Conservation (phyloP, 2,113 vertebrate genomes). For the Vidua macroura region DNA sequence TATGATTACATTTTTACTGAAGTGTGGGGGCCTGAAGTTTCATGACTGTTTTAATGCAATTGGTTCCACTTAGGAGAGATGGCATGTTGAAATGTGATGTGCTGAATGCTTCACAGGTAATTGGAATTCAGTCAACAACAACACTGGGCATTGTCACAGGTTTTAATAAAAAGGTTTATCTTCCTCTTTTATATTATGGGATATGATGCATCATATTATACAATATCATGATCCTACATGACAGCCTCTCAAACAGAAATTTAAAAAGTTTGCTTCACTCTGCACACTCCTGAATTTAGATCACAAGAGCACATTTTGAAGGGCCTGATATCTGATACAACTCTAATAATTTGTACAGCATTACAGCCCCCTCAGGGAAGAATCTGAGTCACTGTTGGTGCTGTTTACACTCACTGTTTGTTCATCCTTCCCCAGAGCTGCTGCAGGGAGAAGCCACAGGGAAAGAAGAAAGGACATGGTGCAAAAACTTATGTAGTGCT, state of each 20-base stretch:
- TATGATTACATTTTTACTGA: slow-evolving; percentile 66
- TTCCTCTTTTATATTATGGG: neutral
- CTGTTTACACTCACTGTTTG: neutral
- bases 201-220: slow-evolving; percentile 14
- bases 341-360: neutral
- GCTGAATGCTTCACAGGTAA: slow-evolving; percentile 59
- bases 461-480: neutral
- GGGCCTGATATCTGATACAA: neutral
- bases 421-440: neutral
- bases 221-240: slow-evolving; percentile 6
- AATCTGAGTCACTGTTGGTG: neutral
- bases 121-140: slow-evolving; percentile 67
- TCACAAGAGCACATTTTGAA: neutral
- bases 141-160: slow-evolving; percentile 37
- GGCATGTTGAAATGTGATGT: slow-evolving; percentile 60
- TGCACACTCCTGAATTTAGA: neutral
- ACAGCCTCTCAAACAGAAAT: slow-evolving; percentile 35
- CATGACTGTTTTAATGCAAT: slow-evolving; percentile 66
- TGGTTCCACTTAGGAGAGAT: slow-evolving; percentile 65
- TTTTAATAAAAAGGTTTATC: slow-evolving; percentile 47
- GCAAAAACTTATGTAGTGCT: neutral
- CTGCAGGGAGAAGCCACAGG: neutral
- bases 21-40: slow-evolving; percentile 53
- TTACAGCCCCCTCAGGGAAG: neutral
- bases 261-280: slow-evolving; percentile 38